phyloP scores from a whole-genome alignment of 2,797 vertebrate species.

The Passerculus sandwichensis region DNA sequence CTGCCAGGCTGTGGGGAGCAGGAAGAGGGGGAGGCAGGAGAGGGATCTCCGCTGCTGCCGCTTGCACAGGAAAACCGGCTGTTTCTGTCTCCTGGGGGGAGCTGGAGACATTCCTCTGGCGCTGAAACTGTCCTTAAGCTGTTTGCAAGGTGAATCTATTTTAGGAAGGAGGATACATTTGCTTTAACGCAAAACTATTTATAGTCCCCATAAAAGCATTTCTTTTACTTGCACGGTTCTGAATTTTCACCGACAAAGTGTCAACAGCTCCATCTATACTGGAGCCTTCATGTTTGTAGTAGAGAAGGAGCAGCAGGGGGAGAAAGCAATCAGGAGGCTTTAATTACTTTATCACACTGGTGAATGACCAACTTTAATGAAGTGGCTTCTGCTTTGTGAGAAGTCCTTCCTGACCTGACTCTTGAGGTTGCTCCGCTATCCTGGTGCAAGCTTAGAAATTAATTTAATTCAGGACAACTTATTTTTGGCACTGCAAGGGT shows the following conservation, averaged over 20 bases:
- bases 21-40: background rate
- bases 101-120: background rate
- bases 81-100: background rate
- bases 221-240: background rate
- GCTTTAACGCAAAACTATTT: conserved; percentile 37
- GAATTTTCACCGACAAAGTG: conserved; percentile 28
- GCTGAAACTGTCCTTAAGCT: background rate
- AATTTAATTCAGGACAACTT: background rate
- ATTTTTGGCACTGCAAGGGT: background rate
- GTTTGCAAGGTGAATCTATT: conserved; percentile 36
- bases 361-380: conserved; percentile 21
- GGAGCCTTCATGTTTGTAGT: background rate
- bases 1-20: background rate
- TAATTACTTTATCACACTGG: background rate
- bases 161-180: background rate
- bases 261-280: conserved; percentile 22
- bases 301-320: background rate
- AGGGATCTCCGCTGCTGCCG: background rate
- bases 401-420: background rate
- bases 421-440: rapidly evolving
- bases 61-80: background rate
- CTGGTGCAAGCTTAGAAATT: background rate
- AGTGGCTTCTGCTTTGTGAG: background rate
- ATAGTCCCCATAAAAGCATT: background rate
- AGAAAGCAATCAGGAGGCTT: background rate